These are phyloP conservation scores for Conomelus anceps DNA, from an alignment of 2,888 invertebrate genomes.

Conservation along the genomic window DNA sequence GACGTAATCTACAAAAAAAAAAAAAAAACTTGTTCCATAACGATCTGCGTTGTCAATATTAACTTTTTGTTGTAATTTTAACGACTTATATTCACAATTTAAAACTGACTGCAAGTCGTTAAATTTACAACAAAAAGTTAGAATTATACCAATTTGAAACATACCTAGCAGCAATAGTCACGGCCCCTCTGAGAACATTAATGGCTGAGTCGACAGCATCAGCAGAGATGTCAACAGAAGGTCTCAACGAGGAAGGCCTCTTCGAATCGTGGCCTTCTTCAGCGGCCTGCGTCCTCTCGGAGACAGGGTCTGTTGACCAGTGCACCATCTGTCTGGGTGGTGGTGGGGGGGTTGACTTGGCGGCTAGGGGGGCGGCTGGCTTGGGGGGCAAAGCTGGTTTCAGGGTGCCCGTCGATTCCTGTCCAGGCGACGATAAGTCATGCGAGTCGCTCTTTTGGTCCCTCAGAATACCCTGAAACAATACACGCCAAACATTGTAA, in stretches of 20 bases:
- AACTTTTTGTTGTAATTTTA: not conserved
- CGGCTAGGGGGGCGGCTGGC: slow-evolving; percentile 55
- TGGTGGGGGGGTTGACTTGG: slow-evolving; percentile 44
- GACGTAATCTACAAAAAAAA: too few species aligned
- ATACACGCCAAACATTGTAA: not conserved
- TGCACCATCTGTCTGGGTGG: slow-evolving; percentile 46
- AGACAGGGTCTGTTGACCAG: slow-evolving; percentile 19
- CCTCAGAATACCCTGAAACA: slow-evolving; percentile 28
- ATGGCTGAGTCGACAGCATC: slow-evolving; percentile 28
- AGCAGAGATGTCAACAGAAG: slow-evolving; percentile 20
- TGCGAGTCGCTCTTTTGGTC: slow-evolving; percentile 24
- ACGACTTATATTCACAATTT: not conserved
- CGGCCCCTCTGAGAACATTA: slow-evolving; percentile 23
- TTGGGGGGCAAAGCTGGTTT: slow-evolving; percentile 80
- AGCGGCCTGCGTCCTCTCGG: not conserved
- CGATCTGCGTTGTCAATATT: too few species aligned
- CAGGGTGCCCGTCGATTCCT: slow-evolving; percentile 46
- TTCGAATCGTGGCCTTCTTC: slow-evolving; percentile 15
- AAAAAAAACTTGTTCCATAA: too few species aligned
- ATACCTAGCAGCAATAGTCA: slow-evolving; percentile 17
- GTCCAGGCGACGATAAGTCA: slow-evolving; percentile 50
- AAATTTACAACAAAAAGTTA: too few species aligned
- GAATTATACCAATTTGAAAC: not conserved
- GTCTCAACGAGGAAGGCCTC: not conserved
- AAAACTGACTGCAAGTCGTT: too few species aligned